Base-by-base conservation (phyloP, 2,797 vertebrate genomes). In the Hirundo rustica region DNA sequence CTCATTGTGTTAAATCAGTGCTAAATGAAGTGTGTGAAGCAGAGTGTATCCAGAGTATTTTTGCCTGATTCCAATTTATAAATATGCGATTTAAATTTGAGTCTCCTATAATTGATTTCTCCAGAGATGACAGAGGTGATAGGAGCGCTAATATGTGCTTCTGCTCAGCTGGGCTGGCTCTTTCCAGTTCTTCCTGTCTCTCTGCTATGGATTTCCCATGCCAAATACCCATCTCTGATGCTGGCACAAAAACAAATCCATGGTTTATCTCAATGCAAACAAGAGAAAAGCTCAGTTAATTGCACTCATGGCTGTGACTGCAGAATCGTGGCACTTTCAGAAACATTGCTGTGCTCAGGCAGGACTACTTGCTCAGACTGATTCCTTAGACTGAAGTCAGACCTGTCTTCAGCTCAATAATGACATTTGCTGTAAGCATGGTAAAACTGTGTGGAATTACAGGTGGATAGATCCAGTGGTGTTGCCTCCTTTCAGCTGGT, bases 401-500 rank as follows among this genome's bases (percentile, higher is more conserved):
- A 62, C 45, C 27, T 54, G 48, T 97, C 97, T 92, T 98, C 97
- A 91, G 91, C 89, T 70, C 5, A 5, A 5, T 85, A 76, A 32
- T 19, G 78, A 15, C 96, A 97, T 47, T 91, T 70, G 25, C 79
- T 65, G 27, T 97, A 98, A 98, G 22, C 75, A 94, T 21, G 66
- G 48, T 62, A 96, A 87, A 61, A 97, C 38, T 8, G 83, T 40
- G 9, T 13, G 95, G 88, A 98, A 97, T 64, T 89, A 82, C 1
- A 96, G 60, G 74, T 94, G 88, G 64, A 97, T 73, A 58, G 86
- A 92, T 54, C 98, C 97, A 6, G 95, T 96, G 77, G 72, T 93
- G 65, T 96, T 97, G 54, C 83, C 95, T 40, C 97, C 96, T 96
- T 96, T 98, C 34, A 98, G 78, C 68, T 98, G 97, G 20, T 97